Conservation (phyloP, 1,140 invertebrate species). For the Chionoecetes opilio region DNA sequence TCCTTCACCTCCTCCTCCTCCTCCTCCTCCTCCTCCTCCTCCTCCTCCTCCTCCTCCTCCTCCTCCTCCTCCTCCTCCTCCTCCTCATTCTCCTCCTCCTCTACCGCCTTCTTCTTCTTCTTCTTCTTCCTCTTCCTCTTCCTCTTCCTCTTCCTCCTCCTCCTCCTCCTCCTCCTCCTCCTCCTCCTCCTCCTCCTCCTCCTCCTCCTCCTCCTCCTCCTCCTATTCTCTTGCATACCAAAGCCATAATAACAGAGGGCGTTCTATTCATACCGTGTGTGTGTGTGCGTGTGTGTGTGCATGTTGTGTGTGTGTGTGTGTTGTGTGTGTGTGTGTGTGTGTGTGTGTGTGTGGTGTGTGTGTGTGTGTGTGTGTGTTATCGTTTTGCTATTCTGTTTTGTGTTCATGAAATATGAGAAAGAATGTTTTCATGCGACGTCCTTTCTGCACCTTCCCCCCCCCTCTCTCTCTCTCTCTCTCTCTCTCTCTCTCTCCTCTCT, state of each 20-base stretch:
- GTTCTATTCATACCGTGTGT: not conserved
- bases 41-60: too few species aligned
- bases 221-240: not conserved
- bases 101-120: not conserved
- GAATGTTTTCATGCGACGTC: not conserved
- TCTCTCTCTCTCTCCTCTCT: not conserved
- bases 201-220: constrained; percentile 14
- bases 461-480: constrained; percentile 33
- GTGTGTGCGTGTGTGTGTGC: not conserved
- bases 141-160: too few species aligned
- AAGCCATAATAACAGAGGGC: not conserved
- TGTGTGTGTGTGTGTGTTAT: too few species aligned
- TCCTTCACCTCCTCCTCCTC: not conserved
- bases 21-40: too few species aligned
- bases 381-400: too few species aligned
- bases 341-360: not conserved
- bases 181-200: not conserved
- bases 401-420: too few species aligned
- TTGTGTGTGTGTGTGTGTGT: not conserved
- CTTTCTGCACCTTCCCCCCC: not conserved
- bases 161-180: too few species aligned
- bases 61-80: not conserved
- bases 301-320: too few species aligned
- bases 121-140: too few species aligned
- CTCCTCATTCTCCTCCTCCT: not conserved